These are phyloP conservation scores for Cnemophilus loriae DNA, from an alignment of 2,113 vertebrate genomes.

Conservation along the genomic window DNA sequence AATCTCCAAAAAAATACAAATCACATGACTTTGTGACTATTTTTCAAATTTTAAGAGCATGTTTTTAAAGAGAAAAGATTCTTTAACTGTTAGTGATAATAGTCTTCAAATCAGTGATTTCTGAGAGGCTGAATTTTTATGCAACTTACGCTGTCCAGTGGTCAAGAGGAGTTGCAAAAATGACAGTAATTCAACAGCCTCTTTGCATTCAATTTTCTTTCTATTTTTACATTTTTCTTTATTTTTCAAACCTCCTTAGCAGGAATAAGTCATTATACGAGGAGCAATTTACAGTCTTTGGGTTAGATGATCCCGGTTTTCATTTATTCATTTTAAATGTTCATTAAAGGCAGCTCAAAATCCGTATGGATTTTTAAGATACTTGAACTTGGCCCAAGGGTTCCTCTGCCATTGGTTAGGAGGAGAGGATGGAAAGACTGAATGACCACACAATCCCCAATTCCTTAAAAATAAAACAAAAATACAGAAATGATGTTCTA, in stretches of 20 bases:
- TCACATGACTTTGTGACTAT: not conserved
- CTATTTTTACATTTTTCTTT: not conserved
- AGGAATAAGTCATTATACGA: not conserved
- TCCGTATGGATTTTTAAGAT: not conserved
- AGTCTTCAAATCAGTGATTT: not conserved
- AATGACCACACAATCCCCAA: not conserved
- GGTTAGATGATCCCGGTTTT: not conserved
- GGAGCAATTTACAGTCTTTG: not conserved
- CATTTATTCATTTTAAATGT: not conserved
- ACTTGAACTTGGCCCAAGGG: not conserved
- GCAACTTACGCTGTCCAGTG: not conserved
- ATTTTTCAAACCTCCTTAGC: not conserved
- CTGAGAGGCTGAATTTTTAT: not conserved
- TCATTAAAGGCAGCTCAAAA: not conserved
- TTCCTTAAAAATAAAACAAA: not conserved
- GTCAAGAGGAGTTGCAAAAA: not conserved
- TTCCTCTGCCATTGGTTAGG: not conserved
- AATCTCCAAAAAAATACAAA: not conserved
- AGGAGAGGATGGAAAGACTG: not conserved
- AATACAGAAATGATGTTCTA: accelerated
- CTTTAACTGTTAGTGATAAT: not conserved
- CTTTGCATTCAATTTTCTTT: not conserved
- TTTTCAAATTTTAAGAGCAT: not conserved
- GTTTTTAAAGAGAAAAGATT: not conserved
- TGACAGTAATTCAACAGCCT: not conserved